Conservation (phyloP, 1,140 invertebrate genomes). For the Drosophila sproati region DNA sequence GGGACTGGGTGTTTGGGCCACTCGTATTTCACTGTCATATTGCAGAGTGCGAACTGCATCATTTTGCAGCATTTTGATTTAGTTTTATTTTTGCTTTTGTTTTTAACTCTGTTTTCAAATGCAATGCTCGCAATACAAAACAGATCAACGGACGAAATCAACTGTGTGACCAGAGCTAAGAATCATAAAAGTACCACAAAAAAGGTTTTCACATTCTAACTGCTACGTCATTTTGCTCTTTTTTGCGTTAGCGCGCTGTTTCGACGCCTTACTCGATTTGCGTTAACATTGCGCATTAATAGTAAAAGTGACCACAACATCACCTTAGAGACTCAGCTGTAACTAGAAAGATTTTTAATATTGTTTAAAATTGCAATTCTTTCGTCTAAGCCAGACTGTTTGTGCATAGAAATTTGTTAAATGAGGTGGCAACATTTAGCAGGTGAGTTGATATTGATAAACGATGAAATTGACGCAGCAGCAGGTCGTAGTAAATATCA, state of each 20-base stretch:
- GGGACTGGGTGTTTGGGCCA: constrained; percentile 61
- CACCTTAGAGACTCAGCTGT: constrained; percentile 8
- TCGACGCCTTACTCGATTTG: constrained; percentile 1
- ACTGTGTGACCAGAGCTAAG: constrained; percentile 15
- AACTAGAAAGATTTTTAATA: constrained; percentile 7
- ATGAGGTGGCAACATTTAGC: constrained; percentile 12
- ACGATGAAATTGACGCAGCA: neutral
- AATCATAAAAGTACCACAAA: neutral
- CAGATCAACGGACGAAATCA: constrained; percentile 41
- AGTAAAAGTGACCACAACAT: constrained; percentile 17
- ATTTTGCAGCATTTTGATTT: constrained; percentile 76
- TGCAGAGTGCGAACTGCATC: constrained; percentile 79
- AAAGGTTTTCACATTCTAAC: too few relatives aligned
- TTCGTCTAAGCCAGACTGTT: neutral
- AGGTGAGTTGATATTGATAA: constrained; percentile 23
- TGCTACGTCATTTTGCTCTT: neutral
- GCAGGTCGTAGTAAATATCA: neutral
- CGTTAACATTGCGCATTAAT: constrained; percentile 23
- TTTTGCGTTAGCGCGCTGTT: neutral
- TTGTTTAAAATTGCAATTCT: neutral
- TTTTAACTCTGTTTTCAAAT: constrained; percentile 1
- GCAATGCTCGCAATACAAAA: constrained; percentile 6
- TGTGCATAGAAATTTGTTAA: constrained; percentile 4
- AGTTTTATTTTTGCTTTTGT: constrained; percentile 4
- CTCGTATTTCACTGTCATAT: constrained; percentile 78